Evolutionary conservation across 2,888 invertebrate species (phyloP).

Genomic region (Tigriopus californicus): DNA sequence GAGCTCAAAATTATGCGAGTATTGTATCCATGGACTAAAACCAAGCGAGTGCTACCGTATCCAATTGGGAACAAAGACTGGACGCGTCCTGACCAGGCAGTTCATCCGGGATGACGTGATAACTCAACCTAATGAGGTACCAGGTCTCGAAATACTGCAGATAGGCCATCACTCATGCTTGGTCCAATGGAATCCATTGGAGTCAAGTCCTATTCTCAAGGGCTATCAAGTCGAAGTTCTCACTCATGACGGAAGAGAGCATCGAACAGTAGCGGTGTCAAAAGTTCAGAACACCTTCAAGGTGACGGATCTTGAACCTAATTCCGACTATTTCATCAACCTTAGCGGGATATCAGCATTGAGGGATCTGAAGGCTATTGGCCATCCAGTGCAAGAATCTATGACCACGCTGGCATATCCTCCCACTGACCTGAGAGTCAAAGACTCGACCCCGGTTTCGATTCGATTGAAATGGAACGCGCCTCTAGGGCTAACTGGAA

Average conservation of each 20-base stretch:
- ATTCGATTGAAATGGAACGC: neutral
- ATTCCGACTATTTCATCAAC: neutral
- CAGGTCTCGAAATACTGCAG: neutral
- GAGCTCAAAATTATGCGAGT: neutral
- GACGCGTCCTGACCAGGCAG: slow-evolving; percentile 3
- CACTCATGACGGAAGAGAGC: neutral
- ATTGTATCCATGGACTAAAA: slow-evolving; percentile 2
- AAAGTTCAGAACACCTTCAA: neutral
- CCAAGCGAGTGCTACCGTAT: slow-evolving; percentile 6
- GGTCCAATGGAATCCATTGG: neutral
- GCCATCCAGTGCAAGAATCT: neutral
- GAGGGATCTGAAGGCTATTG: neutral
- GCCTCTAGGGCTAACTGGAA: neutral
- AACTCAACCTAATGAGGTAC: neutral
- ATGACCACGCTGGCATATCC: neutral
- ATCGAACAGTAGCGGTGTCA: neutral
- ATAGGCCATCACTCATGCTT: neutral
- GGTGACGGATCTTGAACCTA: neutral
- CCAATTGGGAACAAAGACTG: slow-evolving; percentile 4
- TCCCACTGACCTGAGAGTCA: neutral
- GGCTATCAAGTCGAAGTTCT: slow-evolving; percentile 1
- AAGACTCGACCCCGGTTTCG: neutral
- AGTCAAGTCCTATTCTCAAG: neutral
- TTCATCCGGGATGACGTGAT: slow-evolving; percentile 1
- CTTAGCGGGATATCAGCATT: neutral